These are phyloP conservation scores for Drosophila chauvacae DNA, from an alignment of 1,140 invertebrate species.

Conservation along the genomic window DNA sequence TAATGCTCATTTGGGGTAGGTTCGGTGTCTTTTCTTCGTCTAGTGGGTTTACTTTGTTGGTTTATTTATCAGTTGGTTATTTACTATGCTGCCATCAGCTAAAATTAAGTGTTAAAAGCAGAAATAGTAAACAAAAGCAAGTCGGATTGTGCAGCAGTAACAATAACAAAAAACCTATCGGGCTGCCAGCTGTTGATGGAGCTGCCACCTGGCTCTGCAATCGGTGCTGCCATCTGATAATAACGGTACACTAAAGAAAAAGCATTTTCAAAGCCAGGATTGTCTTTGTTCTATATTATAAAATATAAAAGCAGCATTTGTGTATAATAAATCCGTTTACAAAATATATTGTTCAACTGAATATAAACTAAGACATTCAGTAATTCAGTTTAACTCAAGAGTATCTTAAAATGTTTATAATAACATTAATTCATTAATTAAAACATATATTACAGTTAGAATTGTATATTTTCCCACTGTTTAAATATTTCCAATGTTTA, in stretches of 20 bases:
- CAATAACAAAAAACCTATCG: conserved; percentile 33
- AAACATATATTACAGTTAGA: not conserved
- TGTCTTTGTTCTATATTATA: not conserved
- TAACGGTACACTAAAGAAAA: conserved; percentile 5
- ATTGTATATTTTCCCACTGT: not conserved
- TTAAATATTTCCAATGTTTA: too few relatives aligned
- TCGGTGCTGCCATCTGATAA: not conserved
- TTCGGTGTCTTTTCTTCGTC: too few relatives aligned
- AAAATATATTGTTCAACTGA: too few relatives aligned
- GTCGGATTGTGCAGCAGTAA: conserved; percentile 13
- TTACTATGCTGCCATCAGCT: not conserved
- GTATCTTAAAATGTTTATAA: too few relatives aligned
- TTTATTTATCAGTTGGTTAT: not conserved
- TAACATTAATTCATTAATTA: not conserved
- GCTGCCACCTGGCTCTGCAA: conserved; percentile 13
- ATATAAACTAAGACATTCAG: too few relatives aligned
- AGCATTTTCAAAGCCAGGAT: not conserved
- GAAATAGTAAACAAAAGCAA: conserved; percentile 14
- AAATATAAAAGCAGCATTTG: too few relatives aligned
- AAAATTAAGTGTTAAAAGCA: not conserved
- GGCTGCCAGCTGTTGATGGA: not conserved
- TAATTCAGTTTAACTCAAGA: too few relatives aligned
- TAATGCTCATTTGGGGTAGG: conserved; percentile 67
- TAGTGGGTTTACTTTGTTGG: not conserved
- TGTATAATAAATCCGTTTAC: too few relatives aligned